Conservation (phyloP, 2,888 invertebrate species). For the Fragum whitleyi region DNA sequence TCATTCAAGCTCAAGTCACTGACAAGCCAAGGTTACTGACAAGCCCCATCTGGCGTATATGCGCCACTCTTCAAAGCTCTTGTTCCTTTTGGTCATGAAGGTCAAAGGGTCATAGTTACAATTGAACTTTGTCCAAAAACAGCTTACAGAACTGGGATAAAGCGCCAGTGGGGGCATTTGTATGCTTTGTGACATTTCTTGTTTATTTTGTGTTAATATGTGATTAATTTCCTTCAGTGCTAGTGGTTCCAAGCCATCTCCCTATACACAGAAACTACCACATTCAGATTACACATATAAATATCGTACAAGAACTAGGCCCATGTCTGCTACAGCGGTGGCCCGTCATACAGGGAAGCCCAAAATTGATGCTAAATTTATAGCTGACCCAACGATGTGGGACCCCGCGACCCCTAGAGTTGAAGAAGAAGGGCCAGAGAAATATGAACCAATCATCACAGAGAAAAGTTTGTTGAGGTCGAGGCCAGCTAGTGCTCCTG, state of each 20-base stretch:
- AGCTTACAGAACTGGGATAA: too few species aligned
- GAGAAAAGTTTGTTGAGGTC: slow-evolving; percentile 44
- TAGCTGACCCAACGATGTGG: slow-evolving; percentile 81
- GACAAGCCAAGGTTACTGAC: too few species aligned
- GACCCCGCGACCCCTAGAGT: slow-evolving; percentile 82
- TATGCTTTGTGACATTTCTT: too few species aligned
- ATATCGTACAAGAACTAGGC: slow-evolving; percentile 67
- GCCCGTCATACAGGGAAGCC: slow-evolving; percentile 71
- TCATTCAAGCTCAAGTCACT: too few species aligned
- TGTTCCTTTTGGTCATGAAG: too few species aligned
- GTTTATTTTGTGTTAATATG: too few species aligned
- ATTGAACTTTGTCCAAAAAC: too few species aligned
- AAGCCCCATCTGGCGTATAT: too few species aligned
- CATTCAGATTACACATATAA: slow-evolving; percentile 76
- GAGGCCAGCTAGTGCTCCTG: slow-evolving; percentile 82
- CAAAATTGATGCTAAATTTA: slow-evolving; percentile 83
- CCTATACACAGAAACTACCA: slow-evolving; percentile 81
- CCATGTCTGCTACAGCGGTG: slow-evolving; percentile 74
- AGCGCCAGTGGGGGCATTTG: too few species aligned
- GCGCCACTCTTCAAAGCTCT: too few species aligned
- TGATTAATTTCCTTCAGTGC: slow-evolving; percentile 8
- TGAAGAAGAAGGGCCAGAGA: slow-evolving; percentile 56
- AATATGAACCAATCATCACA: slow-evolving; percentile 45
- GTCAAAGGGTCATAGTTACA: too few species aligned
- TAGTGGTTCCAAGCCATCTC: slow-evolving; percentile 72